Evolutionary conservation across 2,113 vertebrate genomes (phyloP).

Genomic region (Hippocampus mohnikei): DNA sequence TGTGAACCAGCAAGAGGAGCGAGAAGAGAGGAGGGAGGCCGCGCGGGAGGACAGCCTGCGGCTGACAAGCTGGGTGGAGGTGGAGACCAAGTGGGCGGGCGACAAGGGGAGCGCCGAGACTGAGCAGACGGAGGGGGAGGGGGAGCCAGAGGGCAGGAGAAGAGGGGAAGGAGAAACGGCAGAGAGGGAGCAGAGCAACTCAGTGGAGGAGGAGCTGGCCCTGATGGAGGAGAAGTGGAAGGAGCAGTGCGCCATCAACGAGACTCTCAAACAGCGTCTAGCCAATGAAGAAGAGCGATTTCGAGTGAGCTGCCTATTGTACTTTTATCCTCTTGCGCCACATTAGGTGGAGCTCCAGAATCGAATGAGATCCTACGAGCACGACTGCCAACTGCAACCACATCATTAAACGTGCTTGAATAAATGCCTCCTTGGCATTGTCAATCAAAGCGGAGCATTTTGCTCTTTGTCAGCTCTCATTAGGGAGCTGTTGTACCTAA

Average conservation of each 20-base stretch:
- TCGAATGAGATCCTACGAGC: background rate
- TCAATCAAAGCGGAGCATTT: background rate
- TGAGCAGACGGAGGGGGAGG: background rate
- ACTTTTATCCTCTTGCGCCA: background rate
- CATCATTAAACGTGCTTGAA: background rate
- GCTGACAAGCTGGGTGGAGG: slow-evolving; percentile 67
- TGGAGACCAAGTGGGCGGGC: slow-evolving; percentile 41
- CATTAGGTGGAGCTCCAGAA: background rate
- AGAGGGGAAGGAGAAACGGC: slow-evolving; percentile 25
- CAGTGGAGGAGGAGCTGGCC: slow-evolving; percentile 88
- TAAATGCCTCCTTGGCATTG: too few species aligned
- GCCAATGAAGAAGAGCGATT: slow-evolving; percentile 83
- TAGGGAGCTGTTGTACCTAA: background rate
- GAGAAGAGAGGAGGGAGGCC: slow-evolving; percentile 21
- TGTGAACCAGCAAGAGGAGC: slow-evolving; percentile 9
- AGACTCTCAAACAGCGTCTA: slow-evolving; percentile 81
- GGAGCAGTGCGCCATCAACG: slow-evolving; percentile 88
- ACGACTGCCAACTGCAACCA: background rate
- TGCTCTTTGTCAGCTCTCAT: background rate
- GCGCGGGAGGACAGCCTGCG: slow-evolving; percentile 52
- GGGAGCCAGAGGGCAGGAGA: slow-evolving; percentile 17
- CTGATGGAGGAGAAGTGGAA: slow-evolving; percentile 94
- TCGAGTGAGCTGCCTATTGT: slow-evolving; percentile 71
- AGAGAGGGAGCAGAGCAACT: slow-evolving; percentile 65
- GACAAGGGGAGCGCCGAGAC: slow-evolving; percentile 12